These are phyloP conservation scores for Solen grandis DNA, from an alignment of 1,140 invertebrate species.

Conservation along the genomic window DNA sequence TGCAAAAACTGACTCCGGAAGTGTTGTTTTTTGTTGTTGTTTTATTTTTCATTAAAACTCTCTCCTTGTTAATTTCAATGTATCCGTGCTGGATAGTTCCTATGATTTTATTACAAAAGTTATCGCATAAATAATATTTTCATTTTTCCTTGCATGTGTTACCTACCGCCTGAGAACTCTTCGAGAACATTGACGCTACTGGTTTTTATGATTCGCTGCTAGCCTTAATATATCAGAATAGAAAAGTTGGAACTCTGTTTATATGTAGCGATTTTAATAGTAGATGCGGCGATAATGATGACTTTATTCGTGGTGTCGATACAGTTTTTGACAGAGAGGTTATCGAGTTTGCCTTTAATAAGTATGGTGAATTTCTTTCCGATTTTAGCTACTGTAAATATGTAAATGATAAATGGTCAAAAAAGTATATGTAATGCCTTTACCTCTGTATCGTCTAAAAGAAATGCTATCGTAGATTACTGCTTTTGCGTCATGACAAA, in stretches of 20 bases:
- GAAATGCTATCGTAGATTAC: conserved; percentile 47
- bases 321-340: conserved; percentile 1
- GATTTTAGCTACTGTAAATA: conserved; percentile 34
- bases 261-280: conserved; percentile 47
- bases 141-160: conserved; percentile 28
- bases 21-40: too few species aligned
- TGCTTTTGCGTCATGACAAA: conserved; percentile 13
- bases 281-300: too few species aligned
- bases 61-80: conserved; percentile 1
- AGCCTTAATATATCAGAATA: conserved; percentile 5
- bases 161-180: conserved; percentile 30
- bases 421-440: conserved; percentile 11
- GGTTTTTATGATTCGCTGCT: conserved; percentile 17
- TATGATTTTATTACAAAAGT: conserved; percentile 32
- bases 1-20: conserved; percentile 23
- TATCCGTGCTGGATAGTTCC: conserved; percentile 22
- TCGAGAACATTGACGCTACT: conserved; percentile 25
- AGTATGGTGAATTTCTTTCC: conserved; percentile 35
- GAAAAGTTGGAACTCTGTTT: conserved; percentile 22
- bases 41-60: conserved; percentile 6
- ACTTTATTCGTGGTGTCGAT: conserved; percentile 42
- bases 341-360: conserved; percentile 34
- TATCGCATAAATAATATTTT: conserved; percentile 22
- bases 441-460: conserved; percentile 38
- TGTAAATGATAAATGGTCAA: conserved; percentile 46